These are phyloP conservation scores for Venusia cambrica DNA, from an alignment of 2,888 invertebrate species.

Conservation along the genomic window DNA sequence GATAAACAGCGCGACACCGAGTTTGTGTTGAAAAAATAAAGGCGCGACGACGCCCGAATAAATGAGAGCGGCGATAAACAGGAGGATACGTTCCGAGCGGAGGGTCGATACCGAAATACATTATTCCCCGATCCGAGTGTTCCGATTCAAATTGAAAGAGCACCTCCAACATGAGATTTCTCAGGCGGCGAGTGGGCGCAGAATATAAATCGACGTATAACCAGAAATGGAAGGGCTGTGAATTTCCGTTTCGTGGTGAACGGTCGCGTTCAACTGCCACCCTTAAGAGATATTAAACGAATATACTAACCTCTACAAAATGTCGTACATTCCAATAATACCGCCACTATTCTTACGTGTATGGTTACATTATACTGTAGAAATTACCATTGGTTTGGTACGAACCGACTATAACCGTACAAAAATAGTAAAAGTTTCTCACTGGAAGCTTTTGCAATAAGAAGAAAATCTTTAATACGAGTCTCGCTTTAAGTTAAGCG, in stretches of 20 bases:
- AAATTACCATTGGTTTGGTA: slow-evolving; percentile 28
- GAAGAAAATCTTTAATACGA: slow-evolving; percentile 46
- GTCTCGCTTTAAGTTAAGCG: slow-evolving; percentile 47
- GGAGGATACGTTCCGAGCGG: slow-evolving; percentile 74
- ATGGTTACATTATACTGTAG: slow-evolving; percentile 27
- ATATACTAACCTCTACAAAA: slow-evolving; percentile 33
- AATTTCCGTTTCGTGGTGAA: slow-evolving; percentile 72
- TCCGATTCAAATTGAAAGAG: slow-evolving; percentile 82
- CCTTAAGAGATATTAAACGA: slow-evolving; percentile 42
- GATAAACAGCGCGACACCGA: slow-evolving; percentile 71
- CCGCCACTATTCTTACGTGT: slow-evolving; percentile 16
- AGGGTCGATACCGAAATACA: slow-evolving; percentile 81
- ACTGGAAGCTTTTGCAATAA: slow-evolving; percentile 35
- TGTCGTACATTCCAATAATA: slow-evolving; percentile 23
- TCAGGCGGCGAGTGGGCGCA: slow-evolving; percentile 79
- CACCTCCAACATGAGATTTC: slow-evolving; percentile 81
- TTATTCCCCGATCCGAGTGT: slow-evolving; percentile 80
- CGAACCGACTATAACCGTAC: slow-evolving; percentile 25
- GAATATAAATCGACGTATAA: slow-evolving; percentile 81
- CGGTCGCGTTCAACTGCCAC: slow-evolving; percentile 45
- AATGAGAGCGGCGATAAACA: slow-evolving; percentile 80
- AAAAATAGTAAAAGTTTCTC: slow-evolving; percentile 27
- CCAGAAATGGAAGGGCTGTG: slow-evolving; percentile 76
- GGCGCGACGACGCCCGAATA: slow-evolving; percentile 78
- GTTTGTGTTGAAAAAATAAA: slow-evolving; percentile 78